Percentiles rank a stretch among this genome's conserved stretches.
Evolutionary conservation across 23 tunicate genomes (phyloP).

Genomic region (Halocynthia aurantium): DNA sequence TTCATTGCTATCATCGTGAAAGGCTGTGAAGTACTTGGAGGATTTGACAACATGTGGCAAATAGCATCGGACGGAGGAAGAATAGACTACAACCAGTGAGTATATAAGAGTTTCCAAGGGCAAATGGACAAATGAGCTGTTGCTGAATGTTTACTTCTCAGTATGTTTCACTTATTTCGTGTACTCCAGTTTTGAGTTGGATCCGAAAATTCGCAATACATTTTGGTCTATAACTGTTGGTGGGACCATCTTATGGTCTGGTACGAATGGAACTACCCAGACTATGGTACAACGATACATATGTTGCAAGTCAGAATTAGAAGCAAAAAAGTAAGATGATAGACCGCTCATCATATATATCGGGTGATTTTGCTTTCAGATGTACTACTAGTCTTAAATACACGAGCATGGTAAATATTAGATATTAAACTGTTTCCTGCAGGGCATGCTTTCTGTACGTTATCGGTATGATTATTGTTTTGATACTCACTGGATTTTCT

Average conservation of each 20-base stretch:
- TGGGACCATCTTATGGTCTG: constrained; percentile 17
- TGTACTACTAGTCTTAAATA: not conserved
- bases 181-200: constrained; percentile 10
- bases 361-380: not conserved
- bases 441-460: constrained; percentile 23
- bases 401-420: not conserved
- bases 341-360: not conserved
- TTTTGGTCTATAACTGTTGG: constrained; percentile 27
- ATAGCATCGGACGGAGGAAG: constrained; percentile 16
- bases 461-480: constrained; percentile 23
- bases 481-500: constrained; percentile 21
- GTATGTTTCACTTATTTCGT: too few species aligned
- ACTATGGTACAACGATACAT: constrained; percentile 32
- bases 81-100: not conserved
- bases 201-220: constrained; percentile 23
- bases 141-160: too few species aligned
- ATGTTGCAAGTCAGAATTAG: constrained; percentile 19
- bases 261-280: constrained; percentile 22
- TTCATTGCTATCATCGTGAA: constrained; percentile 17
- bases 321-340: constrained; percentile 12
- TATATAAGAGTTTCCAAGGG: too few species aligned
- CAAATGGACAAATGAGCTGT: too few species aligned
- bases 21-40: constrained; percentile 14
- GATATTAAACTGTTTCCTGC: not conserved
- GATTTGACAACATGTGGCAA: constrained; percentile 16